Evolutionary conservation across 2,888 invertebrate species (phyloP).

Genomic region (Pristionchus maxplancki): DNA sequence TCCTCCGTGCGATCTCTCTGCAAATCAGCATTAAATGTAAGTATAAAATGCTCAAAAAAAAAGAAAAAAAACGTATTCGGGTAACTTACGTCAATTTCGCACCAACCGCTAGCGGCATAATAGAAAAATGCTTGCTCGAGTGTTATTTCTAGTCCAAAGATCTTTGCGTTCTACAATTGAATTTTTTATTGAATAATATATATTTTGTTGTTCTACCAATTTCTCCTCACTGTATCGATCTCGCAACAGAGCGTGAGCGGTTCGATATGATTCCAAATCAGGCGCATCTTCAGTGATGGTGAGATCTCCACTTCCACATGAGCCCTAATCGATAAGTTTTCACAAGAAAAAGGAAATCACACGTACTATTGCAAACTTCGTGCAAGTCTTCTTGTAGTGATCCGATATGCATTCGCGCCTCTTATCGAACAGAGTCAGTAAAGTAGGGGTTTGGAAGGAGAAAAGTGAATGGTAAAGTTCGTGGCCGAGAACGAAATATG

Average conservation of each 20-base stretch:
- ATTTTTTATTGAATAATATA: background rate
- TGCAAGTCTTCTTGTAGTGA: background rate
- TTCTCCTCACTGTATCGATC: background rate
- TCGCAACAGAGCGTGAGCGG: background rate
- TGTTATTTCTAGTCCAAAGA: background rate
- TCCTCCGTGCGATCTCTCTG: background rate
- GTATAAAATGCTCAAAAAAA: no score
- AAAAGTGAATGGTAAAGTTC: constrained; percentile 15
- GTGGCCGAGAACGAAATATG: background rate
- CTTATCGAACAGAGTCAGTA: background rate
- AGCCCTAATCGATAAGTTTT: background rate
- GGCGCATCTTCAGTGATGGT: constrained; percentile 1
- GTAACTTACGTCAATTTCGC: background rate
- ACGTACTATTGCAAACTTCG: background rate
- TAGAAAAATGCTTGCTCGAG: background rate
- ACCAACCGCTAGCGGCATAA: background rate
- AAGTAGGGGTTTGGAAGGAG: background rate
- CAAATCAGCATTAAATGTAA: no score
- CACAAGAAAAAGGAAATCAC: background rate
- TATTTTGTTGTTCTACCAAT: background rate
- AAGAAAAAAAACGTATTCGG: no score
- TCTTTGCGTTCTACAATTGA: background rate
- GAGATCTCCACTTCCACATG: background rate
- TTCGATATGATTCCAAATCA: background rate
- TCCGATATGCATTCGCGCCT: background rate